These are phyloP conservation scores for Brachyhypopomus gauderio DNA, from an alignment of 2,113 vertebrate species.

Conservation along the genomic window DNA sequence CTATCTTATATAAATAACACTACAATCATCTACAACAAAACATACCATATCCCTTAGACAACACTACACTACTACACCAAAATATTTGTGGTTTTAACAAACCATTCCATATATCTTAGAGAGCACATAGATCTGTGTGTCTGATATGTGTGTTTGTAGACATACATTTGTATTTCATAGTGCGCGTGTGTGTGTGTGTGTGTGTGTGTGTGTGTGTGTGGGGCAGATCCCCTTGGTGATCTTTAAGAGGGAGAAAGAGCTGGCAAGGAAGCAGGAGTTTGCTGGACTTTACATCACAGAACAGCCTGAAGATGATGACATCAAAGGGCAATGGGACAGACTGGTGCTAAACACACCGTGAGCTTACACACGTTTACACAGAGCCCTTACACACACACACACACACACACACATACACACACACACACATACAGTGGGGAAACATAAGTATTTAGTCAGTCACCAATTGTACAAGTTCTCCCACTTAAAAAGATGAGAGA, in stretches of 20 bases:
- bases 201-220: conserved; percentile 22
- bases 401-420: conserved; percentile 18
- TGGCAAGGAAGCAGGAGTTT: conserved; percentile 92
- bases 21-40: no score
- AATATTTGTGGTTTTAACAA: no score
- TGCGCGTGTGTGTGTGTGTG: conserved; percentile 23
- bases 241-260: conserved; percentile 91
- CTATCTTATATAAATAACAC: no score
- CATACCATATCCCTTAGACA: no score
- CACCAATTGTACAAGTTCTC: no score
- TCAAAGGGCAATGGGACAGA: conserved; percentile 92
- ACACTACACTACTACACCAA: no score
- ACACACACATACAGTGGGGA: not conserved
- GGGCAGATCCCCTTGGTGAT: conserved; percentile 88
- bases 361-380: conserved; percentile 47
- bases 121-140: no score
- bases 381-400: not conserved
- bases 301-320: conserved; percentile 90
- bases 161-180: conserved; percentile 10
- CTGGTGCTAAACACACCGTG: conserved; percentile 91
- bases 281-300: conserved; percentile 90
- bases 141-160: not conserved
- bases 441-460: no score
- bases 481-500: no score
- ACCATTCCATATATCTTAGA: no score